Evolutionary conservation across 1,140 invertebrate species (phyloP).

Genomic region (Heliothis subflexa): DNA sequence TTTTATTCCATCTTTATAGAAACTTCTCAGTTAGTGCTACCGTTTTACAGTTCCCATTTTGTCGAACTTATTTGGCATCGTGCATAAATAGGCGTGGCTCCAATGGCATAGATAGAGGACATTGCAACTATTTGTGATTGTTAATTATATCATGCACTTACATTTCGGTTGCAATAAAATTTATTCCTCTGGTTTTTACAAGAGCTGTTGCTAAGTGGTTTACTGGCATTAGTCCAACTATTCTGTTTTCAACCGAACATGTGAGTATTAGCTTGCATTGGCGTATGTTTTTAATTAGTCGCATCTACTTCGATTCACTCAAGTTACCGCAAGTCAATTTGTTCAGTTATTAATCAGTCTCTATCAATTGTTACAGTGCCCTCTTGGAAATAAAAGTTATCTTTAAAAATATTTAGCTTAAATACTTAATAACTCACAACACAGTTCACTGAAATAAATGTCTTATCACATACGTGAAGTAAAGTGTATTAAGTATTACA

Average conservation of each 20-base stretch:
- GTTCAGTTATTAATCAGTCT: background rate
- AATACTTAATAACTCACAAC: background rate
- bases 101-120: slow-evolving; percentile 13
- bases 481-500: slow-evolving; percentile 23
- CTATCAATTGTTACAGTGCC: background rate
- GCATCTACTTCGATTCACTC: background rate
- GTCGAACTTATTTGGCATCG: background rate
- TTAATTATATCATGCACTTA: slow-evolving; percentile 41
- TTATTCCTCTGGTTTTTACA: slow-evolving; percentile 55
- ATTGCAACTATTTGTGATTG: slow-evolving; percentile 31
- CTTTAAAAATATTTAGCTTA: too few species aligned
- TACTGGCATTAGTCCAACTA: slow-evolving; percentile 56
- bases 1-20: slow-evolving; percentile 10
- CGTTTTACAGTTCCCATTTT: background rate
- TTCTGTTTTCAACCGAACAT: slow-evolving; percentile 51
- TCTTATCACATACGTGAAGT: slow-evolving; percentile 29
- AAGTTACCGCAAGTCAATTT: background rate
- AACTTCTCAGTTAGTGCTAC: background rate
- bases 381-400: too few species aligned
- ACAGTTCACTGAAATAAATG: slow-evolving; percentile 22
- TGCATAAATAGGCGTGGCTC: background rate
- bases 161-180: slow-evolving; percentile 40
- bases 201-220: slow-evolving; percentile 54
- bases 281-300: slow-evolving; percentile 23
- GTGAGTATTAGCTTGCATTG: slow-evolving; percentile 20